Percentiles rank a stretch among this genome's conserved stretches.
These are phyloP conservation scores for Antheraea mylitta DNA, from an alignment of 1,140 invertebrate genomes.

Conservation along the genomic window DNA sequence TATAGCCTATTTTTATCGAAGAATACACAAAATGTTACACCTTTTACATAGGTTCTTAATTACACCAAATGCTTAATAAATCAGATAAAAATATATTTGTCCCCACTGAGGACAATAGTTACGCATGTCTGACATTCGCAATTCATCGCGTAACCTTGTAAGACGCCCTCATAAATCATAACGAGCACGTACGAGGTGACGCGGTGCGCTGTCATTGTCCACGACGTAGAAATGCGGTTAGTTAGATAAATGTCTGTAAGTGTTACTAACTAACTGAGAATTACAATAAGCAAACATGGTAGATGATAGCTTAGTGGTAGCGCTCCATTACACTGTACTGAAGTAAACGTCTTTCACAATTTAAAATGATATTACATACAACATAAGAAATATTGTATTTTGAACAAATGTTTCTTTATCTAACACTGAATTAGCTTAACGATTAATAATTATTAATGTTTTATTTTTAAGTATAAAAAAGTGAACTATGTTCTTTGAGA, in stretches of 20 bases:
- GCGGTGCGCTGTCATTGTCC: conserved; percentile 35
- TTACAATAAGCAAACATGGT: neutral
- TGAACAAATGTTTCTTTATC: too few relatives aligned
- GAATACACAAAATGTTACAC: too few relatives aligned
- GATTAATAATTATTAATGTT: too few relatives aligned
- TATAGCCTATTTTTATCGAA: too few relatives aligned
- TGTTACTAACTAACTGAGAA: neutral
- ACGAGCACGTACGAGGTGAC: conserved; percentile 31
- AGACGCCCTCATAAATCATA: conserved; percentile 8
- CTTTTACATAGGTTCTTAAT: neutral
- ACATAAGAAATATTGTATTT: too few relatives aligned
- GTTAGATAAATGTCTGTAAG: conserved; percentile 35
- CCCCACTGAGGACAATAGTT: neutral
- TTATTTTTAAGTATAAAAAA: too few relatives aligned
- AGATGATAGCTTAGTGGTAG: neutral
- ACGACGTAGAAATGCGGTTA: conserved; percentile 36
- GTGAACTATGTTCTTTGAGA: too few relatives aligned
- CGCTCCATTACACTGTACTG: neutral
- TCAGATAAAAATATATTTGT: neutral
- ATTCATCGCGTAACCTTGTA: conserved; percentile 7
- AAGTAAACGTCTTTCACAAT: neutral
- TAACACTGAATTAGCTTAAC: too few relatives aligned
- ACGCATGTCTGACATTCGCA: neutral
- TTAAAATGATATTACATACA: too few relatives aligned
- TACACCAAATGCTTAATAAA: neutral